A percentile compares a stretch with the other conserved stretches of the same genome.
These are phyloP conservation scores for Mirounga angustirostris DNA, from an alignment of 2,113 vertebrate species.

Conservation along the genomic window DNA sequence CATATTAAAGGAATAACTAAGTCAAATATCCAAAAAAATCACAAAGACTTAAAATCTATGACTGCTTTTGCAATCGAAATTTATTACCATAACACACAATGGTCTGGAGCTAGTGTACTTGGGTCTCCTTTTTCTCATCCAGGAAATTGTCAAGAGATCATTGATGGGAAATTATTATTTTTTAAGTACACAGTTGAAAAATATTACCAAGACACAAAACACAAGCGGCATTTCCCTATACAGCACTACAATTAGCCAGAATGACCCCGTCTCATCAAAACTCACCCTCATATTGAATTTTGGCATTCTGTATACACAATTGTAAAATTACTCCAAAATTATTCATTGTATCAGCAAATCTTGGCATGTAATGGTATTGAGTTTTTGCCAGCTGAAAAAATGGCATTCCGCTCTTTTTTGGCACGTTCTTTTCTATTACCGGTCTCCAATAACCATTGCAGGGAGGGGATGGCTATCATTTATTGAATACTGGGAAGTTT, in stretches of 20 bases:
- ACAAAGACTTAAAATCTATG: neutral
- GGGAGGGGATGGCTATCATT: too few relatives aligned
- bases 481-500: neutral
- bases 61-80: neutral
- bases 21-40: neutral
- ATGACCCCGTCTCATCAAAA: slow-evolving; percentile 7
- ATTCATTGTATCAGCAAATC: slow-evolving; percentile 43
- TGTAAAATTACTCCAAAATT: slow-evolving; percentile 50
- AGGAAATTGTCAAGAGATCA: neutral
- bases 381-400: slow-evolving; percentile 14
- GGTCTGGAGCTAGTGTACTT: neutral
- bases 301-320: slow-evolving; percentile 15
- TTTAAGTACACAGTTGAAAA: slow-evolving; percentile 3
- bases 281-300: neutral
- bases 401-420: neutral
- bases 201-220: neutral
- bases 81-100: neutral
- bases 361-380: slow-evolving; percentile 15
- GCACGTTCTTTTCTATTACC: neutral
- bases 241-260: neutral
- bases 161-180: slow-evolving; percentile 52
- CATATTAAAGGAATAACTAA: slow-evolving; percentile 4
- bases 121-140: neutral
- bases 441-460: neutral
- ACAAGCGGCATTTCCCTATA: neutral